phyloP scores from a whole-genome alignment of 2,113 vertebrate species.

The Carlito syrichta region DNA sequence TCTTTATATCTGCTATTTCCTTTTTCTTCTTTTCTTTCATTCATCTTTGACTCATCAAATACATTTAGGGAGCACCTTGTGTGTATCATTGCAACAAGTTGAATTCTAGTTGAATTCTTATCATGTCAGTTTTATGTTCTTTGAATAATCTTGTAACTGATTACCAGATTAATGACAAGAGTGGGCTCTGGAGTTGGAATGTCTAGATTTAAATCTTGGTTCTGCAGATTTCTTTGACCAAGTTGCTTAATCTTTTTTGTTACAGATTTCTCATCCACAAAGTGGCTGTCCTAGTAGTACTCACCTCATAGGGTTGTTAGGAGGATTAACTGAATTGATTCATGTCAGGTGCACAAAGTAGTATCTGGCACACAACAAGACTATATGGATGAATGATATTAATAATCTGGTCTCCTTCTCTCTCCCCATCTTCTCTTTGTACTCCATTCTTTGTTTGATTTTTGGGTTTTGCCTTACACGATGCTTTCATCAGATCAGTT shows the following conservation, averaged over 20 bases:
- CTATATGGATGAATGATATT: neutral
- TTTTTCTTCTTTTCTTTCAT: neutral
- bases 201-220: neutral
- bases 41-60: neutral
- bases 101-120: neutral
- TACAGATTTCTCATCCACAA: neutral
- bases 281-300: neutral
- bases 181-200: neutral
- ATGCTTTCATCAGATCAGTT: neutral
- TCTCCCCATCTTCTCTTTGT: neutral
- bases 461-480: neutral
- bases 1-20: neutral
- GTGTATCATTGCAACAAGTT: neutral
- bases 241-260: neutral
- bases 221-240: neutral
- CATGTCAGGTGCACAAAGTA: neutral
- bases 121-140: neutral
- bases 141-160: neutral
- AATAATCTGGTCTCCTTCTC: neutral
- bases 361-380: neutral
- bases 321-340: neutral
- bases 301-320: neutral
- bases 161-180: neutral
- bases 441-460: neutral
- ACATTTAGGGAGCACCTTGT: neutral